Conservation (phyloP, 2,888 invertebrate species). For the Lithophane socia region DNA sequence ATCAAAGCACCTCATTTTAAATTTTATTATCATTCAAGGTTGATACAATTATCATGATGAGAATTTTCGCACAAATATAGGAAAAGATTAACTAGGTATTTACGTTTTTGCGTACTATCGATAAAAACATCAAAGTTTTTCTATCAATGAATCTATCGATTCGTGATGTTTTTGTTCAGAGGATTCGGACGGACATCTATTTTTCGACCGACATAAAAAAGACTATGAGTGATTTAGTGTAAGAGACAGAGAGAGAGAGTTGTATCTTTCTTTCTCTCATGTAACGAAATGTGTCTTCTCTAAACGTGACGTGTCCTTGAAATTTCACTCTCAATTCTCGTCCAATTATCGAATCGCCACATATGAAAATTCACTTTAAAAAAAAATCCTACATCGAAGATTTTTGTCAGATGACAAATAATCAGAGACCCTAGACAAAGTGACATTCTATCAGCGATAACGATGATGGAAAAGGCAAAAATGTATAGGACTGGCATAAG, state of each 20-base stretch:
- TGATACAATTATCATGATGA: slow-evolving; percentile 53
- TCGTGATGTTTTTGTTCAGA: slow-evolving; percentile 2
- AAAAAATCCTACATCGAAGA: background rate
- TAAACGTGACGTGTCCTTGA: background rate
- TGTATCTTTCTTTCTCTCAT: background rate
- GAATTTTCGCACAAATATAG: slow-evolving; percentile 61
- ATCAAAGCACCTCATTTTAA: slow-evolving; percentile 23
- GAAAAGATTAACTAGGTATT: slow-evolving; percentile 42
- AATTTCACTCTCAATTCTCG: background rate
- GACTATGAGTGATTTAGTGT: too few relatives aligned
- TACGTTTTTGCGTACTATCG: slow-evolving; percentile 33
- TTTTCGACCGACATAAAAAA: background rate
- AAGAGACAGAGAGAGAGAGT: too few relatives aligned
- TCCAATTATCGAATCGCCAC: background rate
- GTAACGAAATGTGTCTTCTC: background rate
- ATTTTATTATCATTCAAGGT: slow-evolving; percentile 54
- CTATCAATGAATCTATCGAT: slow-evolving; percentile 45
- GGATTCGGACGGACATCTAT: background rate
- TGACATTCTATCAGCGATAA: too few relatives aligned
- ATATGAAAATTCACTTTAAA: background rate
- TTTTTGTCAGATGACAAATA: background rate
- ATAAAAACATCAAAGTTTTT: slow-evolving; percentile 21
- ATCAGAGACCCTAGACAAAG: too few relatives aligned
- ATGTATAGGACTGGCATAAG: too few relatives aligned
- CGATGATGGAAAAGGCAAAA: too few relatives aligned